Evolutionary conservation across 23 tunicate genomes (phyloP).

Genomic region (Trididemnum nubilum): DNA sequence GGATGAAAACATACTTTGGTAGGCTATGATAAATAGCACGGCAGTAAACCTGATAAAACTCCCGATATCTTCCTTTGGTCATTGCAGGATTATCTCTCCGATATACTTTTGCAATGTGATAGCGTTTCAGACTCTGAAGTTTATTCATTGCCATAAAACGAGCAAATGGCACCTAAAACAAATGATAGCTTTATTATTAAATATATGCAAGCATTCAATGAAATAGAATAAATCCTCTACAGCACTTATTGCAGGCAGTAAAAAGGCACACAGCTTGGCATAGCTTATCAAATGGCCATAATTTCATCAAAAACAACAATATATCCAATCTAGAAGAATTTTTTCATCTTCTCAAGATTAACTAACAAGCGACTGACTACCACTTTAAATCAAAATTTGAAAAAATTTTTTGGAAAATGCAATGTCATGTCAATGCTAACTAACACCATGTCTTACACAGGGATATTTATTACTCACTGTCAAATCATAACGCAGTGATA

Average conservation of each 20-base stretch:
- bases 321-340: no score
- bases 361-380: no score
- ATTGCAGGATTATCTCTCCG: conserved; percentile 89
- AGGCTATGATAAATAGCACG: no score
- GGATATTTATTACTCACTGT: conserved; percentile 55
- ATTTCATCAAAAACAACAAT: no score
- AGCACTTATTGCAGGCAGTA: not conserved
- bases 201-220: not conserved
- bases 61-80: conserved; percentile 97
- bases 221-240: not conserved
- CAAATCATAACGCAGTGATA: conserved; percentile 85
- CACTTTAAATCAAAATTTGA: no score
- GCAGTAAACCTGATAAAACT: conserved; percentile 89
- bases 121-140: conserved; percentile 74
- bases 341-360: no score
- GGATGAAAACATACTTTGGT: no score
- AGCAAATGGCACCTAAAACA: conserved; percentile 81
- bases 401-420: no score
- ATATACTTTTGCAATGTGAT: conserved; percentile 96
- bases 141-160: conserved; percentile 88
- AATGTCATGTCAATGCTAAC: no score
- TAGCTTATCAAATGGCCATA: no score
- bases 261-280: no score
- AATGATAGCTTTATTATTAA: not conserved
- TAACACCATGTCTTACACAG: no score